Evolutionary conservation across 2,888 invertebrate species (phyloP).

Genomic region (Heteromurus nitidus): DNA sequence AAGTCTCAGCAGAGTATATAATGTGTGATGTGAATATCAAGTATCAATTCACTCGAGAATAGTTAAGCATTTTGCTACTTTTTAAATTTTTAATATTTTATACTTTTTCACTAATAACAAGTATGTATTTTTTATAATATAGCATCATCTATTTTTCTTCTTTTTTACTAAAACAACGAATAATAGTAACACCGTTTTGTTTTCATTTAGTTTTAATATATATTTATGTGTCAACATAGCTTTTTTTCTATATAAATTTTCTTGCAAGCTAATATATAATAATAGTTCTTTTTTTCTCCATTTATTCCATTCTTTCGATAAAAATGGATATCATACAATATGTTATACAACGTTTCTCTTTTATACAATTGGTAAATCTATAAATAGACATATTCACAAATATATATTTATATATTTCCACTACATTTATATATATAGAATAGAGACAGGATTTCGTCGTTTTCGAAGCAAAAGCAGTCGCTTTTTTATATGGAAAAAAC

Average conservation of each 20-base stretch:
- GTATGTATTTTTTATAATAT: neutral
- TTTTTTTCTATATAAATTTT: slow-evolving; percentile 19
- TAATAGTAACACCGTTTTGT: slow-evolving; percentile 41
- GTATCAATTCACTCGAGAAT: slow-evolving; percentile 29
- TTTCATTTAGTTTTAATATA: slow-evolving; percentile 13
- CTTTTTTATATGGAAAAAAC: slow-evolving; percentile 13
- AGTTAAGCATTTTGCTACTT: neutral
- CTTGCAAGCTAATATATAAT: slow-evolving; percentile 29
- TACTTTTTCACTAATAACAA: neutral
- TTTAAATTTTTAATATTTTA: neutral
- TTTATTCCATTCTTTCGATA: slow-evolving; percentile 6
- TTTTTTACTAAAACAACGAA: slow-evolving; percentile 18
- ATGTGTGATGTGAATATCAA: slow-evolving; percentile 37
- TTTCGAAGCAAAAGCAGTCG: slow-evolving; percentile 6
- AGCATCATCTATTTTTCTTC: neutral
- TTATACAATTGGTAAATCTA: neutral
- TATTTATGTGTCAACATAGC: slow-evolving; percentile 15
- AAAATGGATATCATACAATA: neutral
- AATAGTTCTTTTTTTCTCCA: neutral
- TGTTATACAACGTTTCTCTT: neutral
- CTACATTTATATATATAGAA: neutral
- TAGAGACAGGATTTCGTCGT: neutral
- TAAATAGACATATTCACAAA: neutral
- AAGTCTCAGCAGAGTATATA: too few relatives aligned
- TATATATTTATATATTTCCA: neutral